Evolutionary conservation across 2,888 invertebrate genomes (phyloP).

Genomic region (Nymphalis c-album): DNA sequence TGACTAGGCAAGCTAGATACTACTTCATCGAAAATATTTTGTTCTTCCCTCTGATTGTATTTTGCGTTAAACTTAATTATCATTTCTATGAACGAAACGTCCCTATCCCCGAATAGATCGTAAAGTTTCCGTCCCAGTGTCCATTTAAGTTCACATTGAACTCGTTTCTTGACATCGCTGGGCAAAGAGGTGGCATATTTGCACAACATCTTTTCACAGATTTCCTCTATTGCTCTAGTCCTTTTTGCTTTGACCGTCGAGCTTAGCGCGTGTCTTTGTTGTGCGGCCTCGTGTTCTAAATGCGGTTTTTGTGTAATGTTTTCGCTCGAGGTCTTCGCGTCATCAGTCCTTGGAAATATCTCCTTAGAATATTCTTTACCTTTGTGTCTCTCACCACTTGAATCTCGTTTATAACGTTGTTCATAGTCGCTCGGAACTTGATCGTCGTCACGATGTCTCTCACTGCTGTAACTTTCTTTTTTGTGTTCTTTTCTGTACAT

Average conservation of each 20-base stretch:
- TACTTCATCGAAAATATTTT: slow-evolving; percentile 58
- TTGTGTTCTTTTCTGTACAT: slow-evolving; percentile 50
- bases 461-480: slow-evolving; percentile 44
- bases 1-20: slow-evolving; percentile 55
- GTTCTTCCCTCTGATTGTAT: slow-evolving; percentile 53
- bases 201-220: slow-evolving; percentile 54
- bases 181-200: slow-evolving; percentile 50
- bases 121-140: slow-evolving; percentile 49
- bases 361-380: slow-evolving; percentile 16
- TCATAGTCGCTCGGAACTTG: slow-evolving; percentile 18
- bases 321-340: not conserved
- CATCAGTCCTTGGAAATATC: slow-evolving; percentile 15
- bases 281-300: slow-evolving; percentile 12
- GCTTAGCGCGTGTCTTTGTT: slow-evolving; percentile 13
- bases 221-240: slow-evolving; percentile 61
- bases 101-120: slow-evolving; percentile 61
- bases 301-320: slow-evolving; percentile 15
- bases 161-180: slow-evolving; percentile 47
- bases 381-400: slow-evolving; percentile 19
- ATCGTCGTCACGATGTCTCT: slow-evolving; percentile 41
- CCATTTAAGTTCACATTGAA: slow-evolving; percentile 53
- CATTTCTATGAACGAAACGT: slow-evolving; percentile 66
- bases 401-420: slow-evolving; percentile 15
- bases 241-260: slow-evolving; percentile 50
- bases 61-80: slow-evolving; percentile 63